Evolutionary conservation across 2,888 invertebrate species (phyloP), one percentile per base, ranked within the genome.

Genomic region (Monochamus alternatus): DNA sequence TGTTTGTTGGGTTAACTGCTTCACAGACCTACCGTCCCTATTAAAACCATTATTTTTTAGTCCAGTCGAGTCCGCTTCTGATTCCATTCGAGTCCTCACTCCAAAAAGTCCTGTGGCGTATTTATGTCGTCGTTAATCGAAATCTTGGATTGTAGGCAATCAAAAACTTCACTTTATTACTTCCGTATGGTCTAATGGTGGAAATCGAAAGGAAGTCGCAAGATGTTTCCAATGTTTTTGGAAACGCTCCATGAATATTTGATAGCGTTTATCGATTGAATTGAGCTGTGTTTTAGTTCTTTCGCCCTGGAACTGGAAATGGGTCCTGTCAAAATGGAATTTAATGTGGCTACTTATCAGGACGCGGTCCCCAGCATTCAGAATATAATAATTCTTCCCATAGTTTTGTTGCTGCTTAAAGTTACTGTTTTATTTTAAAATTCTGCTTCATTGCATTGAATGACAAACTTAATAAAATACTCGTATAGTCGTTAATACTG

Each of bases 161-260:
- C 72, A 73, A 71, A 78, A 78, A 74, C 70, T 78, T 76, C 66
- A 74, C 74, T 78, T 78, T 75, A 74, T 78, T 73, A 72, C 75
- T 76, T 78, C 73, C 78, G 70, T 63, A 67, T 65, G 74, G 65
- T 75, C 73, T 66, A 65, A 75, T 73, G 65, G 55, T 64, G 68
- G 66, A 68, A 71, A 74, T 67, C 64, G 47, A 67, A 52, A 47
- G 58, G 51, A 71, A 72, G 64, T 60, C 64, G 63, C 51, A 66
- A 55, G 73, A 69, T 73, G 65, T 74, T 63, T 70, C 52, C 71
- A 52, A 63, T 70, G 76, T 67, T 51, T 67, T 38, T n/a, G 38
- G 32, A 31, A 32, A 55, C 66, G 66, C 52, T 52, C 55, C 2
- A 55, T 51, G 55, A 67, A 67, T 67, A 55, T 51, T 67, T 67